Conservation (phyloP, 2,888 invertebrate genomes). For the Hofmannophila pseudospretella region DNA sequence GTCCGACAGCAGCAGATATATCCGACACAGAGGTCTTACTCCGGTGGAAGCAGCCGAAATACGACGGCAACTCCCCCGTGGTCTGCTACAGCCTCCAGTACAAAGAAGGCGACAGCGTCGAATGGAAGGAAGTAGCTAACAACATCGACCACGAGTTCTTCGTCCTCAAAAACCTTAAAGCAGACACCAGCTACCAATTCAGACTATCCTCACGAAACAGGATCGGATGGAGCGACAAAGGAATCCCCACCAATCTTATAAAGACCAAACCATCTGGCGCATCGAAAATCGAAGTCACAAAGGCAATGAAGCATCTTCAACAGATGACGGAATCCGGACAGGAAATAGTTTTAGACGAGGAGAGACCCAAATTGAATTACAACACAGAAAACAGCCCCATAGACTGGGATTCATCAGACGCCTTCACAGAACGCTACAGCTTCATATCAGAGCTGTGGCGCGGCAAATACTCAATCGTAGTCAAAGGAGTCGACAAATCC, state of each 20-base stretch:
- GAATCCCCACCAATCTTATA: constrained; percentile 86
- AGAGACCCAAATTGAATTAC: constrained; percentile 84
- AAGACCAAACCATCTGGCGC: constrained; percentile 83
- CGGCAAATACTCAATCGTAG: constrained; percentile 91
- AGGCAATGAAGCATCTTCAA: constrained; percentile 90
- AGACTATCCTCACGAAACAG: constrained; percentile 92
- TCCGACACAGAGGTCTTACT: constrained; percentile 93
- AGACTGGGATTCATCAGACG: constrained; percentile 83
- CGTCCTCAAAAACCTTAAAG: constrained; percentile 86
- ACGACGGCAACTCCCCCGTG: constrained; percentile 94
- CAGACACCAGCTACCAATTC: constrained; percentile 92
- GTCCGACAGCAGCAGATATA: constrained; percentile 89
- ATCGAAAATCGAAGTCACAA: constrained; percentile 86
- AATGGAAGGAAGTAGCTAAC: constrained; percentile 91
- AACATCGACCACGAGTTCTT: constrained; percentile 97
- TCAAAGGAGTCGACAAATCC: constrained; percentile 85
- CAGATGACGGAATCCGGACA: constrained; percentile 90
- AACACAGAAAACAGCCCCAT: constrained; percentile 84
- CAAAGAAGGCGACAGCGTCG: constrained; percentile 84
- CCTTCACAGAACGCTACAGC: constrained; percentile 86
- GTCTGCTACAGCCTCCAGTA: constrained; percentile 93
- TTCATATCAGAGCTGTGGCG: constrained; percentile 91
- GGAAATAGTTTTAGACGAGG: constrained; percentile 80
- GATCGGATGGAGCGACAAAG: constrained; percentile 96
- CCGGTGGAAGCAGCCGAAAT: constrained; percentile 95